These are phyloP conservation scores for Yasuhikotakia modesta DNA, from an alignment of 2,797 vertebrate species.

Conservation along the genomic window DNA sequence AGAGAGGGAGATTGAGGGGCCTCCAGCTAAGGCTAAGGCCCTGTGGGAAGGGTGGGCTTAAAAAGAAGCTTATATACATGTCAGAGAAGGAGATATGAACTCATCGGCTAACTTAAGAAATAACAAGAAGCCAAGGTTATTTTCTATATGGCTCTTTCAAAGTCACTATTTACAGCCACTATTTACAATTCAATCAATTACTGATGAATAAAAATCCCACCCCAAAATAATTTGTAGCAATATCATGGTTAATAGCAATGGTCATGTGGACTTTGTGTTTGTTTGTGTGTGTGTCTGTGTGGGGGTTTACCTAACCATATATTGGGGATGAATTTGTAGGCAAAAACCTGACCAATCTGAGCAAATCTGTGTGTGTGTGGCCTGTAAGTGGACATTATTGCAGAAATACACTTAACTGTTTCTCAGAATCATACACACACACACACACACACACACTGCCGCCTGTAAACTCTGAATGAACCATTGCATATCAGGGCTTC, in stretches of 20 bases:
- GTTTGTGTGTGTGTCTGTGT: too few species aligned
- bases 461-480: slow-evolving; percentile 62
- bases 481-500: slow-evolving; percentile 29
- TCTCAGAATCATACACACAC: not conserved
- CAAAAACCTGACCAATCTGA: too few species aligned
- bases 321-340: too few species aligned
- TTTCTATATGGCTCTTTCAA: slow-evolving; percentile 82
- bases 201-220: too few species aligned
- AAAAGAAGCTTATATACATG: slow-evolving; percentile 15
- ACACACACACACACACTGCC: not conserved
- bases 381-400: not conserved
- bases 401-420: slow-evolving; percentile 1
- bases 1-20: slow-evolving; percentile 42
- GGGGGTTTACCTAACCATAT: too few species aligned
- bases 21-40: slow-evolving; percentile 17
- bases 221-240: too few species aligned
- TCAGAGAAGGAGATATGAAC: slow-evolving; percentile 7
- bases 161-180: too few species aligned
- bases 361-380: slow-evolving; percentile 12
- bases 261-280: too few species aligned
- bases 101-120: slow-evolving; percentile 3
- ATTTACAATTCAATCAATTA: too few species aligned
- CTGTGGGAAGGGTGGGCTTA: slow-evolving; percentile 15
- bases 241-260: too few species aligned
- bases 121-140: not conserved